These are phyloP conservation scores for Luperina testacea DNA, from an alignment of 2,888 invertebrate genomes.

Conservation along the genomic window DNA sequence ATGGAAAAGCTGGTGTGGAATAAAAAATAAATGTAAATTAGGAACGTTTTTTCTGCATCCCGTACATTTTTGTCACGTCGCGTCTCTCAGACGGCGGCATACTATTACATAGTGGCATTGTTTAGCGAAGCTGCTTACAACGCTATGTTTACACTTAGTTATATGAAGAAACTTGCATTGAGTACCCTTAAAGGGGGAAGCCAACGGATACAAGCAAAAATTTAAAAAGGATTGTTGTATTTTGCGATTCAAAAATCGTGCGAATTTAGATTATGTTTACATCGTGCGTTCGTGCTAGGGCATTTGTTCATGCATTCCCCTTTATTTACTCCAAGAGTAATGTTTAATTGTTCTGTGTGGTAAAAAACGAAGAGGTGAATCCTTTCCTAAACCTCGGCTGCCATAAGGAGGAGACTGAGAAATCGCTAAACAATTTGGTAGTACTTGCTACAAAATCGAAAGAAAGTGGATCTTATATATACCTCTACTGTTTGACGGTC, in stretches of 20 bases:
- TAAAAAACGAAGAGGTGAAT: not conserved
- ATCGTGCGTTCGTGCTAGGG: not conserved
- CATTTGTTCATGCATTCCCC: not conserved
- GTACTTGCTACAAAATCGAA: no score
- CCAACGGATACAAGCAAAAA: not conserved
- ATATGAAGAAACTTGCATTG: not conserved
- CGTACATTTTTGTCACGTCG: conserved; percentile 29
- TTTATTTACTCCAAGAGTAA: not conserved
- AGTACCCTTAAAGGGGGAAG: not conserved
- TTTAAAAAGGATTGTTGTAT: not conserved
- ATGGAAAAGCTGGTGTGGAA: not conserved
- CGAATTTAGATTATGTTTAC: not conserved
- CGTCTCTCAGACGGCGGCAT: conserved; percentile 27
- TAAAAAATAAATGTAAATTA: not conserved
- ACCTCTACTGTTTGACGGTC: no score
- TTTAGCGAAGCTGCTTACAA: conserved; percentile 22
- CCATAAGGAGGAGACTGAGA: not conserved
- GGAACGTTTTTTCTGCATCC: conserved; percentile 32
- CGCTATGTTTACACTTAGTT: conserved; percentile 5
- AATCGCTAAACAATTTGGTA: not conserved
- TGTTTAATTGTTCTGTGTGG: not conserved
- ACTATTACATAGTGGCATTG: conserved; percentile 43
- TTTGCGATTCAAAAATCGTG: not conserved
- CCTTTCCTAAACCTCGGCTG: not conserved
- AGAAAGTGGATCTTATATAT: no score